Base-by-base conservation (phyloP, 2,797 vertebrate species). In the Bovichtus variegatus region DNA sequence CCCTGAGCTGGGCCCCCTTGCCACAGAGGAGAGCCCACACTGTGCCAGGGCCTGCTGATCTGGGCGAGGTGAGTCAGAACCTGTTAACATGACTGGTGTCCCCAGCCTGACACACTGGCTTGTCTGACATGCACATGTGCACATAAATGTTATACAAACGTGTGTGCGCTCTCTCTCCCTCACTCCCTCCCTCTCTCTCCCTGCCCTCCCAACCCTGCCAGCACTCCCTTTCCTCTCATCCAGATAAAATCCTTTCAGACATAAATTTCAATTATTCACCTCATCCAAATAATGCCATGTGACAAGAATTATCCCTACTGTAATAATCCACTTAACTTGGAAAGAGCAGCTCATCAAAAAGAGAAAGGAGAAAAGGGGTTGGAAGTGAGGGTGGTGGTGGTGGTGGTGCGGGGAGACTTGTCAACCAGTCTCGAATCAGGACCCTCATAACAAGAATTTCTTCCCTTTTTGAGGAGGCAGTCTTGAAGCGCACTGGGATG, bases 181-280 rank as follows among this genome's bases (percentile, higher is more conserved):
- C 43, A 19, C 62, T 11, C 60, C 40, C 76, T 12, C 74, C 51
- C 69, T 60, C 80, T 43, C 76, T 44, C 82, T 69, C 66, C 55
- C 40, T 83, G 74, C 87, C 88, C 91, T 91, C 90, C 76, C 87
- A 87, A 88, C 93, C 90, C 93, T 92, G 92, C 94, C 93, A 93
- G 91, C 90, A 89, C 93, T 93, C 93, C 89, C 92, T 91, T 94
- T 96, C 94, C 93, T 95, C 94, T 94, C 94, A 95, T 94, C 94
- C 95, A 95, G 93, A 95, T 95, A 94, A 95, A 96, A 96, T 96
- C 92, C 95, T 96, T 96, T 96, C 95, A 95, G 95, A 96, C 95
- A 96, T 93, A 95, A 95, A 96, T 96, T 96, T 96, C 95, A 96
- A 96, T 96, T 96, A 96, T 96, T 96, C 95, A 96, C 95, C 94